Base-by-base conservation (phyloP, 2,797 vertebrate species). In the Scomberomorus guttatus region DNA sequence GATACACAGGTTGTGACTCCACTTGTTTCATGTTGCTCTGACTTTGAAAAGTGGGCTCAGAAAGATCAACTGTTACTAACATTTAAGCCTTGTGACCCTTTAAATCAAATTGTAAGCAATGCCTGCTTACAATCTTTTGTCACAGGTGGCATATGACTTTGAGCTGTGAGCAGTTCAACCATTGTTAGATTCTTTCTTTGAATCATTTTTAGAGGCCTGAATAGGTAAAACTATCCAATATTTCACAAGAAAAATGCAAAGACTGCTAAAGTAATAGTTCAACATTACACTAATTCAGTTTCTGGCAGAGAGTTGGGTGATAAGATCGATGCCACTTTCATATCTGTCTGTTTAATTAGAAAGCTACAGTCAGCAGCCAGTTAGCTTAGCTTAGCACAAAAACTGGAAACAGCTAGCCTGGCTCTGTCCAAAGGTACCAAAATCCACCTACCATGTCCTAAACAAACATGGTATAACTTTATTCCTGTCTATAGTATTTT, bases 371-470 rank as follows among this genome's bases (percentile, higher is more conserved):
- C 12, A 70, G 61, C 29, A 59, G n/a, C 8, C 22, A 4, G 44
- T 56, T 50, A 24, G n/a, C 7, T 61, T 50, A 44, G 25, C 50
- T 62, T 37, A 67, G 44, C 24, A 67, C 37, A 74, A 60, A 50
- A 14, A 64, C 14, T 25, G 54, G 46, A 48, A 46, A 58, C 42
- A 42, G 24, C 44, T 55, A 37, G 17, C 25, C 29, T 46, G 25
- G 11, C 13, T 46, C 14, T 42, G 2, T 57, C 0, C 0, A 1
- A 54, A 24, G 37, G 39, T 5, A 62, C 37, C 8, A 42, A 32
- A 14, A 34, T 24, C 60, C 20, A 2, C 17, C 20, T 29, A 48
- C 3, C 39, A 25, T 1, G 22, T 24, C 13, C 24, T 2, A 55
- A 68, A 46, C 9, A 25, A 46, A 48, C 44, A 48, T 39, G 37